phyloP scores from a whole-genome alignment of 1,140 invertebrate species.

The Zaprionus ghesquierei region DNA sequence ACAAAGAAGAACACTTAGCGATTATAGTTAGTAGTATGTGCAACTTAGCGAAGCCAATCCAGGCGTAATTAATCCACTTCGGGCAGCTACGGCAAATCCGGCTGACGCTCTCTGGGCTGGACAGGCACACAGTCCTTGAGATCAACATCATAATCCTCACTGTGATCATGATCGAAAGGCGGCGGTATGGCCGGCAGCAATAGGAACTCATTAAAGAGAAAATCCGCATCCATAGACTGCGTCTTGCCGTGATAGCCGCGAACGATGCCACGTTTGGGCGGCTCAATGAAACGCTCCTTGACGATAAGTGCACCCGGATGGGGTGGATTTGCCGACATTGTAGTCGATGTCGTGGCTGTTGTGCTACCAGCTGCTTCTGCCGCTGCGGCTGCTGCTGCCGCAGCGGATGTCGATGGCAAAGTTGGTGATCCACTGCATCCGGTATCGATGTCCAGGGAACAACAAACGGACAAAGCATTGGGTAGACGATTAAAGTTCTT shows the following conservation, averaged over 20 bases:
- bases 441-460: conserved; percentile 11
- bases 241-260: conserved; percentile 83
- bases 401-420: not conserved
- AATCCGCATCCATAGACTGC: conserved; percentile 77
- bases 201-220: conserved; percentile 76
- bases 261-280: conserved; percentile 82
- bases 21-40: not conserved
- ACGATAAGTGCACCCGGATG: conserved; percentile 82
- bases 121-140: conserved; percentile 1
- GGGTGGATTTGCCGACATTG: conserved; percentile 13
- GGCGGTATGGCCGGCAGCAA: conserved; percentile 58
- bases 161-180: conserved; percentile 13
- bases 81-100: not conserved
- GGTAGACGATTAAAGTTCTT: conserved; percentile 14
- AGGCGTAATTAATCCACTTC: too few species aligned
- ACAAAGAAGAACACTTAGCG: not conserved
- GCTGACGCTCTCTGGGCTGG: not conserved
- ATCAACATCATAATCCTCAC: not conserved
- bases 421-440: not conserved
- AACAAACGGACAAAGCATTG: conserved; percentile 34
- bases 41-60: not conserved
- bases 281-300: conserved; percentile 83
- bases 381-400: not conserved
- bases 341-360: conserved; percentile 6
- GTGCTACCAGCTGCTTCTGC: conserved; percentile 1